Evolutionary conservation across 1,140 invertebrate species (phyloP).

Genomic region (Monomorium pharaonis): DNA sequence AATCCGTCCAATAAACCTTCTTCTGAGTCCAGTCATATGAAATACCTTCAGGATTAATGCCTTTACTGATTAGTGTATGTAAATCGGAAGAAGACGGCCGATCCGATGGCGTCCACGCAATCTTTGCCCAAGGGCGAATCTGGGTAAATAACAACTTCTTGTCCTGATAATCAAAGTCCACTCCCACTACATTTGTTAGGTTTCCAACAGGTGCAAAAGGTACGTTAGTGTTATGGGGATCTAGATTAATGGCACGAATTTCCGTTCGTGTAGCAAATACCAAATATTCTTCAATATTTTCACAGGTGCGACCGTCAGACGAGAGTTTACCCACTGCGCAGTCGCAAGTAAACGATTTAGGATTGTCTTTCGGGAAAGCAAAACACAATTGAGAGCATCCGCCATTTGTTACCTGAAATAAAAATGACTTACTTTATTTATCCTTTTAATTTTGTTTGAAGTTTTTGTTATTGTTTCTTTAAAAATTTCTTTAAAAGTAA

Average conservation of each 20-base stretch:
- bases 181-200: conserved; percentile 97
- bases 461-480: neutral
- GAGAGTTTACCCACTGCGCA: conserved; percentile 94
- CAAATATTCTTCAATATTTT: conserved; percentile 93
- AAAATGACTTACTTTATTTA: neutral
- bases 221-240: conserved; percentile 91
- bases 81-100: conserved; percentile 88
- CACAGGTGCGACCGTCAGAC: conserved; percentile 89
- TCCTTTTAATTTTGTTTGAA: neutral
- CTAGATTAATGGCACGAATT: conserved; percentile 93
- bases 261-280: conserved; percentile 97
- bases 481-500: neutral
- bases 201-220: conserved; percentile 96
- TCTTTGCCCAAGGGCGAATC: conserved; percentile 95
- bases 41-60: conserved; percentile 97
- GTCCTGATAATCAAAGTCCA: conserved; percentile 97
- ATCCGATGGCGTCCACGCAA: conserved; percentile 91
- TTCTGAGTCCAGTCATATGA: conserved; percentile 98
- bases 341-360: conserved; percentile 88
- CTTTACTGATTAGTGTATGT: conserved; percentile 91
- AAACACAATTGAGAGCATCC: conserved; percentile 98
- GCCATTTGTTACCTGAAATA: conserved; percentile 87
- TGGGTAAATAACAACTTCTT: conserved; percentile 96
- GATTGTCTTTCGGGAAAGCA: conserved; percentile 90
- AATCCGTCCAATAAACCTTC: conserved; percentile 99